Percentiles rank a stretch among this genome's conserved stretches.
Evolutionary conservation across 2,888 invertebrate species (phyloP).

Genomic region (Morpho achilles): DNA sequence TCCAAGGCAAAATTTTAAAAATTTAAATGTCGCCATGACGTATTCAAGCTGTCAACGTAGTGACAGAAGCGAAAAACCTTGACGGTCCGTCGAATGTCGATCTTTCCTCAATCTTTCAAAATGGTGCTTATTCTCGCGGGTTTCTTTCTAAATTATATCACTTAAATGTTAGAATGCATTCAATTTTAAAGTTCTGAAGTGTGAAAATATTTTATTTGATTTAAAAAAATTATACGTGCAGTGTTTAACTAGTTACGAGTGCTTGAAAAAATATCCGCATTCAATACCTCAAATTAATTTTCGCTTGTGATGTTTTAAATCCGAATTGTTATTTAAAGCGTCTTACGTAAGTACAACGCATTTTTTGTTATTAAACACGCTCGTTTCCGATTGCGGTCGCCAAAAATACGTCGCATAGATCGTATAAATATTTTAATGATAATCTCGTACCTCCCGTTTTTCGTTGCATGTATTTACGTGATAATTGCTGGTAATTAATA

Average conservation of each 20-base stretch:
- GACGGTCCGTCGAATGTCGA: conserved; percentile 43
- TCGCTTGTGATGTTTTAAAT: conserved; percentile 60
- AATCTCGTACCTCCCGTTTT: conserved; percentile 20
- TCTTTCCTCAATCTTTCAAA: conserved; percentile 68
- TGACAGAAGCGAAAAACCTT: conserved; percentile 48
- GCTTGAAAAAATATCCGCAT: conserved; percentile 35
- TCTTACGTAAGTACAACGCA: conserved; percentile 70
- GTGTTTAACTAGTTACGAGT: conserved; percentile 32
- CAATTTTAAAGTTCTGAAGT: conserved; percentile 40
- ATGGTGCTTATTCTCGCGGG: conserved; percentile 71
- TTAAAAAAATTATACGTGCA: conserved; percentile 41
- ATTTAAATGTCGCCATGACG: conserved; percentile 68
- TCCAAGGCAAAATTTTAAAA: conserved; percentile 34
- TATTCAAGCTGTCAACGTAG: conserved; percentile 42
- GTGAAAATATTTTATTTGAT: conserved; percentile 30
- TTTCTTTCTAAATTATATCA: conserved; percentile 61
- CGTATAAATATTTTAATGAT: conserved; percentile 17
- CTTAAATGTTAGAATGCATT: conserved; percentile 57
- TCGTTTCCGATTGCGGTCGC: conserved; percentile 17
- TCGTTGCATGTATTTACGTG: conserved; percentile 17
- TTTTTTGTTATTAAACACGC: conserved; percentile 55
- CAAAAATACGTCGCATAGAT: conserved; percentile 11
- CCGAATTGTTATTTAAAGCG: conserved; percentile 60
- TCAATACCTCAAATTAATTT: conserved; percentile 47
- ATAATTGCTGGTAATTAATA: conserved; percentile 26